phyloP scores from a whole-genome alignment of 1,140 invertebrate species.

The Drosophila pachea region DNA sequence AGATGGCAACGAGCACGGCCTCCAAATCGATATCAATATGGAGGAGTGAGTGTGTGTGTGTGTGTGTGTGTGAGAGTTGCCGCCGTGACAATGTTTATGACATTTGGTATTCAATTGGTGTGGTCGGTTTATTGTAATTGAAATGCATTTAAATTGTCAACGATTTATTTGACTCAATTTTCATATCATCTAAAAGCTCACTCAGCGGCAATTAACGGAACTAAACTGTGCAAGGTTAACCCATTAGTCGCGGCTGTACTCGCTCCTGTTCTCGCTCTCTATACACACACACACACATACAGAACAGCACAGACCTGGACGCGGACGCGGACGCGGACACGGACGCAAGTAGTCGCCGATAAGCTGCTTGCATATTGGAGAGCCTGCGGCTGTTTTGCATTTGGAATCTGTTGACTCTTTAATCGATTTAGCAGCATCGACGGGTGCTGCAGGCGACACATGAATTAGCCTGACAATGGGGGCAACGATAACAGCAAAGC shows the following conservation, averaged over 20 bases:
- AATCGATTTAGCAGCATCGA: constrained; percentile 65
- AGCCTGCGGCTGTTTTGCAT: constrained; percentile 29
- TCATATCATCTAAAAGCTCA: constrained; percentile 19
- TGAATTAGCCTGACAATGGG: constrained; percentile 72
- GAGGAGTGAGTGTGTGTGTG: neutral
- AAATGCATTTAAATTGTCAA: constrained; percentile 49
- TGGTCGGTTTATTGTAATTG: constrained; percentile 55
- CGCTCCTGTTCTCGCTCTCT: neutral
- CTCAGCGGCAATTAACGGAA: constrained; percentile 25
- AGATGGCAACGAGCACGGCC: neutral
- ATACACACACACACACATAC: too few species aligned
- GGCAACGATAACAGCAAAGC: constrained; percentile 43
- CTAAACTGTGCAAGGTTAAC: constrained; percentile 32
- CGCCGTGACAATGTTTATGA: constrained; percentile 19
- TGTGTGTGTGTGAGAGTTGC: neutral
- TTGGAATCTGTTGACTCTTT: constrained; percentile 65
- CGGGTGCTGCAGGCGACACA: constrained; percentile 67
- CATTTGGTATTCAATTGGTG: constrained; percentile 54
- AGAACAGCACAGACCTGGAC: too few species aligned
- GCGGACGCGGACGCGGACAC: too few species aligned
- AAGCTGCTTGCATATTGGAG: constrained; percentile 34
- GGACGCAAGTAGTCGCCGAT: neutral
- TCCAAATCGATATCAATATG: neutral
- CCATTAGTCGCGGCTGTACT: neutral
- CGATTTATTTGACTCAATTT: constrained; percentile 30